Conservation (phyloP, 1,140 invertebrate species). For the Acromyrmex heyeri region DNA sequence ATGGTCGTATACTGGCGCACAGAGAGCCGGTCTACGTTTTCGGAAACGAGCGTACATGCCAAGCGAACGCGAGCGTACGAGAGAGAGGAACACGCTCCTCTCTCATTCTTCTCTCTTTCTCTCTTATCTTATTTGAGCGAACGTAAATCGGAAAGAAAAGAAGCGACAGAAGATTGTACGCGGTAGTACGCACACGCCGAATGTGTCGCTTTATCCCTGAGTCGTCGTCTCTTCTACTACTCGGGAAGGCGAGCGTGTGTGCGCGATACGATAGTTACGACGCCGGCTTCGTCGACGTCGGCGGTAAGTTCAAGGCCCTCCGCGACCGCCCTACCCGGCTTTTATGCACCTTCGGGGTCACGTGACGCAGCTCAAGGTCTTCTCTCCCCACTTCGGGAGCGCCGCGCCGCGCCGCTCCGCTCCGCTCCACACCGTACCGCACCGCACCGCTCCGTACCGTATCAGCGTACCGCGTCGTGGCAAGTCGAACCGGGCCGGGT, state of each 20-base stretch:
- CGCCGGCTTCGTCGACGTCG: constrained; percentile 69
- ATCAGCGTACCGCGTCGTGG: background rate
- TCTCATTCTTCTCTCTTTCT: background rate
- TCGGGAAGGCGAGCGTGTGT: constrained; percentile 46
- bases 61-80: background rate
- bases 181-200: background rate
- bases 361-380: constrained; percentile 86
- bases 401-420: constrained; percentile 55
- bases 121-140: constrained; percentile 5
- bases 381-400: constrained; percentile 82
- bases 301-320: constrained; percentile 86
- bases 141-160: background rate
- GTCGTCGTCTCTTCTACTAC: constrained; percentile 23
- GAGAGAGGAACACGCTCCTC: background rate
- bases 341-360: constrained; percentile 84
- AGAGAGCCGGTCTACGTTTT: constrained; percentile 79
- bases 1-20: constrained; percentile 19
- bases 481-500: constrained; percentile 50
- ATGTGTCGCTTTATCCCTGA: background rate
- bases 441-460: background rate
- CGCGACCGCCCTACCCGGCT: constrained; percentile 83
- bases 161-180: constrained; percentile 2
- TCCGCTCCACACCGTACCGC: background rate
- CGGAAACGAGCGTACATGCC: constrained; percentile 76
- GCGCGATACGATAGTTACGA: constrained; percentile 72